A percentile compares a stretch with the other conserved stretches of the same genome.
Evolutionary conservation across 92 coral and sea anemone genomes (phyloP).

Genomic region (Phenganax stokvisi): DNA sequence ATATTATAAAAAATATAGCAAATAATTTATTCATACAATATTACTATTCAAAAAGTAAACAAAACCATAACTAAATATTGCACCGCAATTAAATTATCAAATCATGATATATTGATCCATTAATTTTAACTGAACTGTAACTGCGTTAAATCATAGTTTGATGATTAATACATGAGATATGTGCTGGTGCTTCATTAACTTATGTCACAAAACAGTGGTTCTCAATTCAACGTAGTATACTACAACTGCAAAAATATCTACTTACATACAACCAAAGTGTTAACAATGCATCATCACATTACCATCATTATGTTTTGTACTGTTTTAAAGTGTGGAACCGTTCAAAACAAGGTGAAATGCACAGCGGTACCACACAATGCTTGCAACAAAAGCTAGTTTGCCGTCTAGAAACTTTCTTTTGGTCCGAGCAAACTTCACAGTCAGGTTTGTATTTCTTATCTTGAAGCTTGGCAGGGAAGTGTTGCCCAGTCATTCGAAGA

Average conservation of each 20-base stretch:
- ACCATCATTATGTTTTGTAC: conserved; percentile 26
- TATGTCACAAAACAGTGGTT: background rate
- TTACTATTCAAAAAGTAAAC: background rate
- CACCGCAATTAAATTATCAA: background rate
- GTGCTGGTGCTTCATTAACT: background rate
- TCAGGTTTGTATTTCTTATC: conserved; percentile 49
- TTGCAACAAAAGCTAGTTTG: conserved; percentile 55
- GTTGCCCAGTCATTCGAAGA: conserved; percentile 39
- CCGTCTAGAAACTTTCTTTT: conserved; percentile 39
- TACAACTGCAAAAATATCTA: background rate
- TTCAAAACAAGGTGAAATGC: conserved; percentile 61
- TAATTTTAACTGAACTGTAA: background rate
- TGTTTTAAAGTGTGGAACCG: conserved; percentile 50
- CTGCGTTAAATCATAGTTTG: background rate
- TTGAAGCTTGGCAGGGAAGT: conserved; percentile 43
- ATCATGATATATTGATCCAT: background rate
- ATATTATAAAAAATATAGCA: background rate
- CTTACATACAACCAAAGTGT: background rate
- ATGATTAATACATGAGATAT: background rate
- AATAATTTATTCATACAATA: background rate
- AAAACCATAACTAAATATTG: background rate
- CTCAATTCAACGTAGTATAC: background rate
- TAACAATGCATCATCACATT: background rate
- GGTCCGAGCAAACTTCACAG: conserved; percentile 52
- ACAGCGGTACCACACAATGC: conserved; percentile 54